Percentiles rank a stretch among this genome's conserved stretches.
These are phyloP conservation scores for Cephalopterus ornatus DNA, from an alignment of 2,113 vertebrate species.

Conservation along the genomic window DNA sequence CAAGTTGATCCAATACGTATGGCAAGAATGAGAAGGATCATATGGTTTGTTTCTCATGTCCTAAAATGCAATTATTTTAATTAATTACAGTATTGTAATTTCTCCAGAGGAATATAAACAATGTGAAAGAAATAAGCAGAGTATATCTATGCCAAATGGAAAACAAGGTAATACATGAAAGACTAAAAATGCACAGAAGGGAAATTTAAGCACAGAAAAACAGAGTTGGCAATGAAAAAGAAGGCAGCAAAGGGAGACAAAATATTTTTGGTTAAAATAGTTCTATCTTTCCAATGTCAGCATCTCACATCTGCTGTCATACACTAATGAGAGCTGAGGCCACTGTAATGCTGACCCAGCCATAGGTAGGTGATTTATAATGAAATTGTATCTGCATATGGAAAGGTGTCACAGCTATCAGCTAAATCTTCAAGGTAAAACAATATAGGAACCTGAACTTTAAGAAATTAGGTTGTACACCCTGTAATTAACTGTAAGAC, in stretches of 20 bases:
- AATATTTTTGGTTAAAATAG: background rate
- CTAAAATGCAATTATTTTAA: conserved; percentile 40
- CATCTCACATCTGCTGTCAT: background rate
- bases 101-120: conserved; percentile 19
- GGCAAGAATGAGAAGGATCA: background rate
- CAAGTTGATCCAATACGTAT: background rate
- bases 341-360: background rate
- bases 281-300: background rate
- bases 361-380: background rate
- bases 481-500: background rate
- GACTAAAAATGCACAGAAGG: background rate
- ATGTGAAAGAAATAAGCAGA: conserved; percentile 15
- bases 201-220: conserved; percentile 14
- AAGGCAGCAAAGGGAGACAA: background rate
- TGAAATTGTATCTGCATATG: background rate
- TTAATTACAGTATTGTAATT: conserved; percentile 13
- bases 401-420: background rate
- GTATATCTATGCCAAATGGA: background rate
- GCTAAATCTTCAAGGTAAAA: background rate
- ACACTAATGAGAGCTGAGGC: conserved; percentile 26
- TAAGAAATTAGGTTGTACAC: background rate
- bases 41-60: conserved; percentile 16
- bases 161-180: conserved; percentile 7
- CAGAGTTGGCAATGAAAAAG: background rate
- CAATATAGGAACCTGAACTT: background rate